These are phyloP conservation scores for Neofelis nebulosa DNA, from an alignment of 2,113 vertebrate species.

Conservation along the genomic window DNA sequence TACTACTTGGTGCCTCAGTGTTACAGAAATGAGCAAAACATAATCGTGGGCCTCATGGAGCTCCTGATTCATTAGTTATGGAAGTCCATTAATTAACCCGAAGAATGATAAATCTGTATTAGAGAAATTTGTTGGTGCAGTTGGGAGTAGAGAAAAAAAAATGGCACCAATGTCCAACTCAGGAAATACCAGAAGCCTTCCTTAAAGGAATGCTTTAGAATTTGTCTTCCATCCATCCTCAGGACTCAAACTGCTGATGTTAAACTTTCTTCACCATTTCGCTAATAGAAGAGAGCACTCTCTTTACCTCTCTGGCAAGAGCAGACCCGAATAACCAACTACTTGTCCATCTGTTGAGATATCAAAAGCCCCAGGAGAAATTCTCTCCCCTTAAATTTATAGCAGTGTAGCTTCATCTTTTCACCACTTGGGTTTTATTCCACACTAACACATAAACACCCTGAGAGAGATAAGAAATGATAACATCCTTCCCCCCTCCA, in stretches of 20 bases:
- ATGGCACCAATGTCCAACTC: neutral
- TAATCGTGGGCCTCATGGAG: neutral
- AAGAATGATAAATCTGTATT: neutral
- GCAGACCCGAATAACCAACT: neutral
- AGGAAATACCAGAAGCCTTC: neutral
- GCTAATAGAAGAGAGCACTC: neutral
- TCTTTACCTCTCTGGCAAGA: neutral
- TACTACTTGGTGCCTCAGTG: neutral
- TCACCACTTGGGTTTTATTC: neutral
- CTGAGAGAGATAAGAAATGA: neutral
- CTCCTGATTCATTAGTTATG: neutral
- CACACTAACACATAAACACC: neutral
- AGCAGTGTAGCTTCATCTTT: neutral
- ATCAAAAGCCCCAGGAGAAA: neutral
- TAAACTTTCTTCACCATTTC: neutral
- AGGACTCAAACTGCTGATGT: neutral
- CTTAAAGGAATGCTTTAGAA: neutral
- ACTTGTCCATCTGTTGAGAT: neutral
- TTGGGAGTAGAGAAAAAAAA: neutral
- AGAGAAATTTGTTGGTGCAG: neutral
- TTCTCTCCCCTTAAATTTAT: neutral
- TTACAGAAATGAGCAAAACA: neutral
- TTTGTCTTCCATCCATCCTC: neutral
- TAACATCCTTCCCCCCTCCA: neutral
- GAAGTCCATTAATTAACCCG: neutral